Base-by-base conservation (phyloP, 2,113 vertebrate genomes). In the Leucopternis melanops region DNA sequence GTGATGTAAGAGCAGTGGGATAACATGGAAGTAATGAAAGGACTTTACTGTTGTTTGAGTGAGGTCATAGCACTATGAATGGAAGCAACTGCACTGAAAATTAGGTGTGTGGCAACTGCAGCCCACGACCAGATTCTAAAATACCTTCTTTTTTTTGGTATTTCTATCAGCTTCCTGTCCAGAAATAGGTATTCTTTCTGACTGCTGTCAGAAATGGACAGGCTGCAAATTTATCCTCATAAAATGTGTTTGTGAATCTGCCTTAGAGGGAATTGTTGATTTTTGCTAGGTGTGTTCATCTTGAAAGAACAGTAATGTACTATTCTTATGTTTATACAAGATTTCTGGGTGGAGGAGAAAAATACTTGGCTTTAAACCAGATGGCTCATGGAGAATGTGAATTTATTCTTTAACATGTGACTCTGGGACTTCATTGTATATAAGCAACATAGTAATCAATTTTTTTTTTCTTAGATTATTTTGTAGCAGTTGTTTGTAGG, bases 241-340 rank as follows among this genome's bases (percentile, higher is more conserved):
- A 50, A 67, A 67, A 84, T n/a, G 20, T 69, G 32, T 85, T 89
- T 3, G 5, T 67, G 29, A 77, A 79, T 32, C 10, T 0, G 0
- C 14, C 36, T 79, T 61, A 57, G 61, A 86, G 42, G 29, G n/a
- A 81, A 40, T 34, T 89, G 49, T 67, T 78, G 45, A 27, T 74
- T 90, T 96, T 89, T 84, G 20, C 42, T 73, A 85, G 77, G 42
- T 90, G 70, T 96, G 77, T 92, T 93, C 32, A 22, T 77, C 74
- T 84, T 79, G 89, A 55, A 86, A 71, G 59, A 94, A 74, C 36
- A 81, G 26, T 58, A 32, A 78, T 6, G 3, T 86, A 17, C 38
- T 92, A 2, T 67, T 86, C 36, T 52, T 74, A n/a, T n/a, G 25
- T 85, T 91, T 89, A 50, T 94, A 72, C 38, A 91, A 50, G 71